Evolutionary conservation across 1,140 invertebrate species (phyloP).

Genomic region (Pachypeltis micranthus): DNA sequence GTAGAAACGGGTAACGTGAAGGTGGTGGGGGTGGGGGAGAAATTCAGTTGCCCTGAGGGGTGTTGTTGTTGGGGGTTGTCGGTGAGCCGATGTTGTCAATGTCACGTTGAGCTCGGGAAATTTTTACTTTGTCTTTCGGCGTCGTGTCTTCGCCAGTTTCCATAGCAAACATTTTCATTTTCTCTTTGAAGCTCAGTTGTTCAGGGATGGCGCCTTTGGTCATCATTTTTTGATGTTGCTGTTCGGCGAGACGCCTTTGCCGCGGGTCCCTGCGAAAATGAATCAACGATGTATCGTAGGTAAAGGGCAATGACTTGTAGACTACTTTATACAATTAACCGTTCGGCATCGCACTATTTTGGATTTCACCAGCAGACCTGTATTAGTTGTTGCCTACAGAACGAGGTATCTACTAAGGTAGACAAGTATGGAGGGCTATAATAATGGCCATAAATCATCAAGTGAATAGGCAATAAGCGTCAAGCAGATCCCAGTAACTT

Average conservation of each 20-base stretch:
- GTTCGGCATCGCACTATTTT: too few species aligned
- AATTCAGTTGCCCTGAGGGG: slow-evolving; percentile 6
- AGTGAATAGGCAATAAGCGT: too few species aligned
- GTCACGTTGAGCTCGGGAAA: slow-evolving; percentile 80
- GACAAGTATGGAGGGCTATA: too few species aligned
- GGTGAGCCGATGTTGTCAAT: slow-evolving; percentile 58
- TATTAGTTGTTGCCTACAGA: too few species aligned
- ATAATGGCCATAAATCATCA: too few species aligned
- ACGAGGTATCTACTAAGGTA: too few species aligned
- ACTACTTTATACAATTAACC: too few species aligned
- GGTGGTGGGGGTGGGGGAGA: not conserved
- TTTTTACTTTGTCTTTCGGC: slow-evolving; percentile 84
- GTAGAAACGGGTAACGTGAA: not conserved
- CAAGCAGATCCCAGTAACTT: too few species aligned
- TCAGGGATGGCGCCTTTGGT: slow-evolving; percentile 56
- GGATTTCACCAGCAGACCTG: too few species aligned
- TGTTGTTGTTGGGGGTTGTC: slow-evolving; percentile 36
- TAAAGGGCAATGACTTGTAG: too few species aligned
- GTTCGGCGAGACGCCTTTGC: slow-evolving; percentile 62
- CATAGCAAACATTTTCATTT: slow-evolving; percentile 95
- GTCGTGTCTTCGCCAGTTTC: slow-evolving; percentile 78
- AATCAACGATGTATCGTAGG: too few species aligned
- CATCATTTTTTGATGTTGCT: slow-evolving; percentile 55
- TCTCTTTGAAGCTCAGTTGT: slow-evolving; percentile 85
- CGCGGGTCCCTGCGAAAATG: slow-evolving; percentile 67